A percentile compares a stretch with the other conserved stretches of the same genome.
Evolutionary conservation across 2,797 vertebrate genomes (phyloP).

Genomic region (Chlorospingus flavigularis): DNA sequence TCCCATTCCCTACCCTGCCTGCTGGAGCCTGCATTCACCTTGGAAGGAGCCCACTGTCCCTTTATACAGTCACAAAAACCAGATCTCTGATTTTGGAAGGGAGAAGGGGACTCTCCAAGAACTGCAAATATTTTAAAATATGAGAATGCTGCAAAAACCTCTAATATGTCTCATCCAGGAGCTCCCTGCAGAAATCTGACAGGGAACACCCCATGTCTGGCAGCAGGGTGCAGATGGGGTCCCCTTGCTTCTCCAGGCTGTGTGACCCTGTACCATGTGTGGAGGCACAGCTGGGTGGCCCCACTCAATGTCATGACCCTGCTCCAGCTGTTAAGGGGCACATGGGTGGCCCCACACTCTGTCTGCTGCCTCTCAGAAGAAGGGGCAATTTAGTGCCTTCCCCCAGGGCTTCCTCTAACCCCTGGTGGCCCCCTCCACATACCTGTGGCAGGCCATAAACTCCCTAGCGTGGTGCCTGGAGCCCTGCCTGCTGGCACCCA

Average conservation of each 20-base stretch:
- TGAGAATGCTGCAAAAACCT: neutral
- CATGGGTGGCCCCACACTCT: neutral
- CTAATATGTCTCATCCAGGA: neutral
- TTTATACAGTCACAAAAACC: neutral
- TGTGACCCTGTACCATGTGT: rapidly evolving
- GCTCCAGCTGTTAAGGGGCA: neutral
- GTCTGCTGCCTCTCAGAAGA: neutral
- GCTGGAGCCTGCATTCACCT: neutral
- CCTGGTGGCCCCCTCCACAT: neutral
- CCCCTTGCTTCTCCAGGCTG: neutral
- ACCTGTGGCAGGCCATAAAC: neutral
- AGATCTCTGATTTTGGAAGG: neutral
- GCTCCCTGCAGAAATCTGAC: neutral
- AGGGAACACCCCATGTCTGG: neutral
- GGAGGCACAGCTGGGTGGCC: neutral
- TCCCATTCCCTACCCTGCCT: neutral
- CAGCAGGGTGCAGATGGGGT: neutral
- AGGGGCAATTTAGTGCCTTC: neutral
- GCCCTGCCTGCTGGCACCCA: neutral
- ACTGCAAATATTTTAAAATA: neutral
- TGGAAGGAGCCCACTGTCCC: neutral
- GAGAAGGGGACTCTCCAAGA: neutral
- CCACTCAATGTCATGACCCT: neutral
- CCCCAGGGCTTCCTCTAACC: neutral
- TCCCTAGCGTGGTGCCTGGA: neutral